Percentiles rank a stretch among this genome's conserved stretches.
Conservation (phyloP, 2,797 vertebrate genomes). For the Lepilemur ruficaudatus region DNA sequence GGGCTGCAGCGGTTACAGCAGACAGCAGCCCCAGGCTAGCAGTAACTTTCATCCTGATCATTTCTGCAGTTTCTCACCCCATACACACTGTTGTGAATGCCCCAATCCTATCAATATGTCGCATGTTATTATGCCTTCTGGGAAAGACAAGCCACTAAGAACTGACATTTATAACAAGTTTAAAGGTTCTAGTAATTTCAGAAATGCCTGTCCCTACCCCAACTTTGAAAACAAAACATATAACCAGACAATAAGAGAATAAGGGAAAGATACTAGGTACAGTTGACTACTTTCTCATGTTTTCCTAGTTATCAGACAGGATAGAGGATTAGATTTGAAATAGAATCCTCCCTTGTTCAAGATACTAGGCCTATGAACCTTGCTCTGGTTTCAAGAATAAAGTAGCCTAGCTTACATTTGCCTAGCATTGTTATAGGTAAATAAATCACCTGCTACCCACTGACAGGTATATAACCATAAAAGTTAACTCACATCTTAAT, state of each 20-base stretch:
- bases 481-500: not conserved
- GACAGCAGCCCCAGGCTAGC: constrained; percentile 37
- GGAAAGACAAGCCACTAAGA: constrained; percentile 36
- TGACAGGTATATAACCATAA: not conserved
- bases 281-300: not conserved
- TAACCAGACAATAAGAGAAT: not conserved
- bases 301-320: not conserved
- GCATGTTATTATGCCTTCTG: constrained; percentile 39
- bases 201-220: not conserved
- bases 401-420: not conserved
- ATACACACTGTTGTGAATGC: not conserved
- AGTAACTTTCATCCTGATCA: constrained; percentile 39
- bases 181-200: constrained; percentile 61
- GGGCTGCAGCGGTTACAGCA: not conserved
- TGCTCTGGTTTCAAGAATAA: not conserved
- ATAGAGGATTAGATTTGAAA: not conserved
- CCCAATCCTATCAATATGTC: constrained; percentile 24
- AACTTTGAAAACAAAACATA: constrained; percentile 63
- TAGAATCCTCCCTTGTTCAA: not conserved
- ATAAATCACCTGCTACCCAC: not conserved
- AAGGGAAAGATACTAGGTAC: not conserved
- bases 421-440: not conserved
- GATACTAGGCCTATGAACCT: not conserved
- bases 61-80: constrained; percentile 35
- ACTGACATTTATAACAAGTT: constrained; percentile 52